Conservation (phyloP, 2,888 invertebrate species). For the Phengaris alcon region DNA sequence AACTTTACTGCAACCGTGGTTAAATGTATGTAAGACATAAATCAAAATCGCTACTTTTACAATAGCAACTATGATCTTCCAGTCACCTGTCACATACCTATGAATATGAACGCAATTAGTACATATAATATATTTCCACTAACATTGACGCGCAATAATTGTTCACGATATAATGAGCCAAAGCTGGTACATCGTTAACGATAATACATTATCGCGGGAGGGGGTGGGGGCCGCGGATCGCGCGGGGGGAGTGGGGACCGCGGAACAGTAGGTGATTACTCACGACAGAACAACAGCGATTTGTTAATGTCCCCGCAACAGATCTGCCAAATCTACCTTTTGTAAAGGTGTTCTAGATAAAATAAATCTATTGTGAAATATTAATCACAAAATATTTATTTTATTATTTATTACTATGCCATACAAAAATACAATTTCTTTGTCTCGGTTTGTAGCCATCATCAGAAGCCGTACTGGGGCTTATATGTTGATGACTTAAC, state of each 20-base stretch:
- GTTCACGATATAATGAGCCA: slow-evolving; percentile 14
- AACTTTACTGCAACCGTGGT: no score
- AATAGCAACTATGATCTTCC: no score
- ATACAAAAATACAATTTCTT: neutral
- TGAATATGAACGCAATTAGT: neutral
- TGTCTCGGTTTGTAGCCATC: no score
- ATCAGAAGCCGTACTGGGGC: no score
- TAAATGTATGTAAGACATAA: no score
- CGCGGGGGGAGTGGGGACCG: neutral
- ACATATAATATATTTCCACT: neutral
- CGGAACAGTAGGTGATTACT: slow-evolving; percentile 5
- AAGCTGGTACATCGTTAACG: neutral
- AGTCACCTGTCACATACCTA: neutral
- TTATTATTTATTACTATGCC: neutral
- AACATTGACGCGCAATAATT: neutral
- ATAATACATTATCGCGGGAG: neutral
- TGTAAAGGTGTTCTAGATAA: neutral
- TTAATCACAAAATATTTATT: neutral
- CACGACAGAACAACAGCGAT: slow-evolving; percentile 16
- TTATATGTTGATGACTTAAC: no score
- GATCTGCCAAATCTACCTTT: slow-evolving; percentile 12
- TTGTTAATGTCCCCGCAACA: slow-evolving; percentile 20
- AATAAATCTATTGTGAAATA: neutral
- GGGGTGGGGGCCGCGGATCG: neutral
- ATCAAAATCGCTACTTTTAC: no score